Evolutionary conservation across 1,140 invertebrate species (phyloP), one percentile per base, ranked within the genome.

Genomic region (Agrypnia vestita): DNA sequence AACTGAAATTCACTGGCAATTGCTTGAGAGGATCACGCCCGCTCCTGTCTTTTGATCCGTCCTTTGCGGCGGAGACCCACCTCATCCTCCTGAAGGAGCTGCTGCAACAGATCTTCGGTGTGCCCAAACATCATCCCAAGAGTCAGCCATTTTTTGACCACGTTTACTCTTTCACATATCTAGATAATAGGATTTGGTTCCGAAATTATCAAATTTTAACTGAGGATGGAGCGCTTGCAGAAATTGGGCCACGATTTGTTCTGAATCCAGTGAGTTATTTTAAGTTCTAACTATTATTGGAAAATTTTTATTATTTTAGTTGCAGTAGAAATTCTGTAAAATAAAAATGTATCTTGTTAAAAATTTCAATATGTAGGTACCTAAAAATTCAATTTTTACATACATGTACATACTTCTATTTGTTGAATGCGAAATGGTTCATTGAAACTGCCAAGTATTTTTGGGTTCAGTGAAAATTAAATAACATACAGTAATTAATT

Each of bases 101-200:
- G 1, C 92, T 99, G 3, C 92, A 92, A 7, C 94, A 99, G 92
- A 95, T 94, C 81, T 99, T 99, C 90, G 94, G 95, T 17, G 97
- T 97, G 0, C 98, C 99, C 0, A 95, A 98, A 86, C 92, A 97
- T 85, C 98, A 99, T 90, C 98, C 99, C 10, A 99, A 98, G 88
- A 99, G 97, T 87, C 98, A 99, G 89, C 99, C 99, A n/a, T 99
- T 99, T 86, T 94, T 98, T 85, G 99, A 99, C 88, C 97, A 99
- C 90, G 95, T 99, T 0, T 97, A 97, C 84, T 96, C 95, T 17
- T 99, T 99, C 85, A 95, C 94, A 78, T 90, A 98, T 78, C 85
- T 98, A 11, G 98, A 99, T 86, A 96, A 98, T 80, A 92, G 96
- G 82, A 97, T 99, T 86, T 99, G 98, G 98, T 99, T 99, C 85